Conservation (phyloP, 2,888 invertebrate species). For the Charanyca ferruginea region DNA sequence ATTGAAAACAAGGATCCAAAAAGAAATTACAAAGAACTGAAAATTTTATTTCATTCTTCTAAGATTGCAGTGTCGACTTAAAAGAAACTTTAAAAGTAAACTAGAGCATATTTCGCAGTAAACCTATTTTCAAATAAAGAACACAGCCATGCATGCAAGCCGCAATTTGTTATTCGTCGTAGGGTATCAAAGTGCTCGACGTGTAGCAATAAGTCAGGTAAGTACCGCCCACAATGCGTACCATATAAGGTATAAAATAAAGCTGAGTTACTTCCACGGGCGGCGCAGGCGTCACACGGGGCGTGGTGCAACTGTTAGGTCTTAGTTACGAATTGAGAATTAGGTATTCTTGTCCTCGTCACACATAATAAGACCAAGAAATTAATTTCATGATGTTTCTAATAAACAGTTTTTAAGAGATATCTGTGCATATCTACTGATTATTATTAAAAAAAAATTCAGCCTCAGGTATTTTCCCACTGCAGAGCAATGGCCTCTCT, state of each 20-base stretch:
- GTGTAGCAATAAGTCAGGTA: slow-evolving; percentile 72
- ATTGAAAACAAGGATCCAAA: neutral
- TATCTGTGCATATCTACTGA: too few relatives aligned
- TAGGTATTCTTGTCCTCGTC: neutral
- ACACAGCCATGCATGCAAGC: slow-evolving; percentile 38
- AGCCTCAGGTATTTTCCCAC: too few relatives aligned
- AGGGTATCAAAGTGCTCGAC: slow-evolving; percentile 48
- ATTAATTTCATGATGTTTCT: too few relatives aligned
- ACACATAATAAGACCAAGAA: neutral
- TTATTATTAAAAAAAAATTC: too few relatives aligned
- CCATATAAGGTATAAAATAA: slow-evolving; percentile 72
- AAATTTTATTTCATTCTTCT: slow-evolving; percentile 7
- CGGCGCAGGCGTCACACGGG: slow-evolving; percentile 24
- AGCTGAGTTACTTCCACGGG: slow-evolving; percentile 52
- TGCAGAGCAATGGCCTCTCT: too few relatives aligned
- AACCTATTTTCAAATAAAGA: slow-evolving; percentile 43
- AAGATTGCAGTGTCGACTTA: neutral
- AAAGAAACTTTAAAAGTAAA: slow-evolving; percentile 28
- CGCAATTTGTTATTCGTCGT: slow-evolving; percentile 56
- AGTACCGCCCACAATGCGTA: slow-evolving; percentile 72
- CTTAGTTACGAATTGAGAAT: neutral
- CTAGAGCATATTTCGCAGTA: slow-evolving; percentile 32
- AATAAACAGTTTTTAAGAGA: too few relatives aligned
- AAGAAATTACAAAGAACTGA: neutral
- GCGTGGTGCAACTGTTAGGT: slow-evolving; percentile 35